Evolutionary conservation across 2,888 invertebrate species (phyloP), one percentile per base, ranked within the genome.

Genomic region (Xanthostigma xanthostigma): DNA sequence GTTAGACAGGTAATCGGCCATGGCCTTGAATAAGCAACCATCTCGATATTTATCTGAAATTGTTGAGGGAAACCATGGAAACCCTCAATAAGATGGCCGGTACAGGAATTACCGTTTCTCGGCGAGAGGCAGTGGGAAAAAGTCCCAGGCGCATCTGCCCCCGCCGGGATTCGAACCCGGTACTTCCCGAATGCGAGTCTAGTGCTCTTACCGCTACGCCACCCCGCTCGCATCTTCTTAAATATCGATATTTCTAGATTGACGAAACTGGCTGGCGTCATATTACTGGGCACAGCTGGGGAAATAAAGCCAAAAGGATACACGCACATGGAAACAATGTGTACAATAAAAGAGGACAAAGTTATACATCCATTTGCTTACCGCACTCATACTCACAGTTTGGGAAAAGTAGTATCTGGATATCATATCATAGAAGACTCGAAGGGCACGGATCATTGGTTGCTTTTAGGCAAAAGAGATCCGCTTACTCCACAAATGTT

Each of bases 401-500:
- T 95, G 48, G 91, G 92, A 71, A 66, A 76, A 62, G 79, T 87
- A 1, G 93, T 94, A 0, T 74, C 87, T 0, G 94, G 93, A 1
- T 94, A 88, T 67, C 75, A 76, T 49, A 80, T 90, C 2, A 67
- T 73, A 1, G 61, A 69, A n/a, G 69, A 75, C 56, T 65, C 68
- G 41, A 59, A 62, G 45, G 75, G 72, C 1, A 69, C 74, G 34
- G 81, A 86, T 57, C 65, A 76, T 11, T 95, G 94, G 95, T 76
- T 75, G 8, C 69, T 89, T 48, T 70, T 95, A 45, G 95, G 95
- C 34, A 88, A 87, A 68, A 76, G 84, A 55, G 74, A 92, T 68
- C 95, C 95, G 0, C 73, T 89, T 57, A 77, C 84, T 12, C 91
- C 95, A 0, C 89, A 95, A 70, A 94, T 94, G 93, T 95, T 95